Percentiles rank a stretch among this genome's conserved stretches.
Evolutionary conservation across 2,797 vertebrate genomes (phyloP).

Genomic region (Lophotriccus pileatus): DNA sequence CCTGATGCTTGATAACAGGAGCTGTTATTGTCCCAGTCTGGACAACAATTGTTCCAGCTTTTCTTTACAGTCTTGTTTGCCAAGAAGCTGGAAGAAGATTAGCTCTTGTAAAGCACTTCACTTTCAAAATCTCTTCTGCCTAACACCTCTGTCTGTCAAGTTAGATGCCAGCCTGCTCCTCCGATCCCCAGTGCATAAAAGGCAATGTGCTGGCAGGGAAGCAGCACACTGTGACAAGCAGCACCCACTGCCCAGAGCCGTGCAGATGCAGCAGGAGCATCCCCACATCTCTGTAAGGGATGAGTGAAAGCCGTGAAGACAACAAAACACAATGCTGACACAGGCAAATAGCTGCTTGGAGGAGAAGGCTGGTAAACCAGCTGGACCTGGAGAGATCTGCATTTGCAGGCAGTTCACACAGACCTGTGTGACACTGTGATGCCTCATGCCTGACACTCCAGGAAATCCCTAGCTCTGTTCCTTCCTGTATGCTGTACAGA

Average conservation of each 20-base stretch:
- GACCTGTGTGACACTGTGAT: background rate
- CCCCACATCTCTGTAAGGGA: accelerated
- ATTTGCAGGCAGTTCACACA: background rate
- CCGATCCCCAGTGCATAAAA: background rate
- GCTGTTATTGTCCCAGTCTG: accelerated
- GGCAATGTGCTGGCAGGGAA: background rate
- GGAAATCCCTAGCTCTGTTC: background rate
- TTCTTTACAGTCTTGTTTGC: background rate
- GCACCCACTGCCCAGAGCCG: accelerated
- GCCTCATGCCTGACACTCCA: background rate
- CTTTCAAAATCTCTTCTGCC: background rate
- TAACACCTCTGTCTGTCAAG: background rate
- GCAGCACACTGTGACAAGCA: background rate
- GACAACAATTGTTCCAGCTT: background rate
- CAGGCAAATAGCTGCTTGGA: accelerated
- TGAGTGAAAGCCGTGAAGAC: accelerated
- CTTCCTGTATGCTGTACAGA: accelerated
- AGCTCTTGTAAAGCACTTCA: background rate
- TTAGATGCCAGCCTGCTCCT: background rate
- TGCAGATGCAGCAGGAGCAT: background rate
- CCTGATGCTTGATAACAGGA: background rate
- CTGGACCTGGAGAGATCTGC: background rate
- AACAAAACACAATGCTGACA: background rate
- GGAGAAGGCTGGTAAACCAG: background rate
- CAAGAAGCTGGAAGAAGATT: background rate